Percentiles rank a stretch among this genome's conserved stretches.
phyloP scores from a whole-genome alignment of 2,113 vertebrate species.

The Callipepla squamata region DNA sequence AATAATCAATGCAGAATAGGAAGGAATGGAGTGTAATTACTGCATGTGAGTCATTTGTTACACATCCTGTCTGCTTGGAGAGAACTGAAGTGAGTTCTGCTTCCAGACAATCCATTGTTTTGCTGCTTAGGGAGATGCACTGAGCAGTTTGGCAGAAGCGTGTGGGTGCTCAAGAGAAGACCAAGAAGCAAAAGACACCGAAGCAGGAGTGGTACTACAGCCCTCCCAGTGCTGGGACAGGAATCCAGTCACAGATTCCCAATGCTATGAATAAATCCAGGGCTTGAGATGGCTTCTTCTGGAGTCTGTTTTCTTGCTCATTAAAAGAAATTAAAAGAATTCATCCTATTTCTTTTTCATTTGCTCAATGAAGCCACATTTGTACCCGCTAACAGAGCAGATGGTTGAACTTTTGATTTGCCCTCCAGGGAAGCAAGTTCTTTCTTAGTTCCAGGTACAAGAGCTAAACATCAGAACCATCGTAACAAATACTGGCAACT shows the following conservation, averaged over 20 bases:
- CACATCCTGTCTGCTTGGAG: neutral
- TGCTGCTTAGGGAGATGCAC: neutral
- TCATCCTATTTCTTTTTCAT: neutral
- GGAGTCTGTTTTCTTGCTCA: neutral
- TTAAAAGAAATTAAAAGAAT: neutral
- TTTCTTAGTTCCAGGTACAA: neutral
- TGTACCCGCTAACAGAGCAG: neutral
- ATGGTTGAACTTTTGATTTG: neutral
- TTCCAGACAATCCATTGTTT: conserved; percentile 3
- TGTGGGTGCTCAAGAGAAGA: neutral
- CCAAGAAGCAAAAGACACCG: neutral
- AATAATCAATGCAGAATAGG: conserved; percentile 59
- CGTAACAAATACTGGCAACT: neutral
- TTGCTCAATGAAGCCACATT: neutral
- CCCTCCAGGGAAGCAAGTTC: neutral
- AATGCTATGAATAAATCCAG: neutral
- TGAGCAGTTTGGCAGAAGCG: conserved; percentile 23
- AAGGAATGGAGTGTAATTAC: conserved; percentile 55
- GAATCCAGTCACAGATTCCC: neutral
- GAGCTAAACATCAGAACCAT: neutral
- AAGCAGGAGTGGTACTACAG: neutral
- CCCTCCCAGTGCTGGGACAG: neutral
- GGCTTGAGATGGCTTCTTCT: neutral
- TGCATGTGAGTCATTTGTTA: conserved; percentile 50
- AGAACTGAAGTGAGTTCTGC: neutral